Percentiles rank a stretch among this genome's conserved stretches.
These are phyloP conservation scores for Sesamia nonagrioides DNA, from an alignment of 1,140 invertebrate genomes.

Conservation along the genomic window DNA sequence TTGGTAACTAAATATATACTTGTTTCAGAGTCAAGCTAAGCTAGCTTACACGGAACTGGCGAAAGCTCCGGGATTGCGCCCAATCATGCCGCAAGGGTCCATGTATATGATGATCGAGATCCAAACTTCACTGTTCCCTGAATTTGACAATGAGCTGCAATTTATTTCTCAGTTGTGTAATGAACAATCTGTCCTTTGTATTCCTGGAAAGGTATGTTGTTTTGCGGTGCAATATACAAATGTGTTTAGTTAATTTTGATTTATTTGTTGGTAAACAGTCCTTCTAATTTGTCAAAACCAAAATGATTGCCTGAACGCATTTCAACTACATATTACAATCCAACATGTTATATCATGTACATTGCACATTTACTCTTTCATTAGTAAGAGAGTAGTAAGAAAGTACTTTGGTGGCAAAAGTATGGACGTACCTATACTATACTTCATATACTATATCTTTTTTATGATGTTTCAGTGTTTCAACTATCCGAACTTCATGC, in stretches of 20 bases:
- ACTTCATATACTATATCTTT: not conserved
- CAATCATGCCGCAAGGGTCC: conserved; percentile 97
- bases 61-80: conserved; percentile 94
- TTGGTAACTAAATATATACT: not conserved
- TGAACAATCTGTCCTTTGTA: conserved; percentile 98
- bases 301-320: no score
- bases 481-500: conserved; percentile 95
- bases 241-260: no score
- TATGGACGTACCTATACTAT: no score
- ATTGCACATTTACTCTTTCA: no score
- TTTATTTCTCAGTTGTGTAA: conserved; percentile 96
- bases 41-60: conserved; percentile 92
- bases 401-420: no score
- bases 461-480: conserved; percentile 92
- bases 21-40: conserved; percentile 92
- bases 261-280: no score
- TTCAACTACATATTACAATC: no score
- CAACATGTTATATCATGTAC: no score
- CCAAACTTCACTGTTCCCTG: conserved; percentile 93
- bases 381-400: no score
- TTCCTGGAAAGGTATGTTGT: conserved; percentile 94
- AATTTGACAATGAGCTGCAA: conserved; percentile 94
- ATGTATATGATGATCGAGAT: conserved; percentile 99
- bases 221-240: no score
- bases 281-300: no score